These are phyloP conservation scores for Epinephelus cyanopodus DNA, from an alignment of 2,113 vertebrate genomes.

Conservation along the genomic window DNA sequence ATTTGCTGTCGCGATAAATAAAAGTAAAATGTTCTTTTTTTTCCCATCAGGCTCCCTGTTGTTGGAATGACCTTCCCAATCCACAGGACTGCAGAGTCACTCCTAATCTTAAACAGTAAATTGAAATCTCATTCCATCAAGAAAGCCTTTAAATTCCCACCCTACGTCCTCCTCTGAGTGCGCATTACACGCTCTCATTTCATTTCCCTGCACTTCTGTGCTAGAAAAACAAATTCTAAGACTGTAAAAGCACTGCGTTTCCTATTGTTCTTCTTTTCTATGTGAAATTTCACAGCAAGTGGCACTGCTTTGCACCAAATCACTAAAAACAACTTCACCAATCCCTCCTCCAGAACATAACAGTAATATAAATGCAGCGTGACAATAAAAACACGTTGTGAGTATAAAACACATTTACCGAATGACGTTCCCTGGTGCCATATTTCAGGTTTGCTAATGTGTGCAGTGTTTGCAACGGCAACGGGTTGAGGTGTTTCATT, in stretches of 20 bases:
- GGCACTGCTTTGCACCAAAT: not conserved
- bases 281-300: not conserved
- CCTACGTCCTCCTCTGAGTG: not conserved
- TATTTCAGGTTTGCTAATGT: not conserved
- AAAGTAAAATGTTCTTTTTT: slow-evolving; percentile 10
- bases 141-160: slow-evolving; percentile 26
- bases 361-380: not conserved
- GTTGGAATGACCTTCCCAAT: slow-evolving; percentile 28
- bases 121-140: slow-evolving; percentile 42
- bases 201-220: not conserved
- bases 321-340: not conserved
- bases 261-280: not conserved
- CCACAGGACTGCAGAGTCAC: slow-evolving; percentile 29
- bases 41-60: not conserved
- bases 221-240: not conserved
- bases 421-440: not conserved
- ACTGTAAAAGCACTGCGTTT: not conserved
- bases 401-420: not conserved
- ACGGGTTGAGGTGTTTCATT: not conserved
- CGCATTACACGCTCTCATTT: not conserved
- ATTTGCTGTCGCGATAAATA: slow-evolving; percentile 21
- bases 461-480: not conserved
- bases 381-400: not conserved
- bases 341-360: not conserved
- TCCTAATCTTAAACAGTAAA: slow-evolving; percentile 38